A percentile compares a stretch with the other conserved stretches of the same genome.
Evolutionary conservation across 2,888 invertebrate species (phyloP).

Genomic region (Scaeva pyrastri): DNA sequence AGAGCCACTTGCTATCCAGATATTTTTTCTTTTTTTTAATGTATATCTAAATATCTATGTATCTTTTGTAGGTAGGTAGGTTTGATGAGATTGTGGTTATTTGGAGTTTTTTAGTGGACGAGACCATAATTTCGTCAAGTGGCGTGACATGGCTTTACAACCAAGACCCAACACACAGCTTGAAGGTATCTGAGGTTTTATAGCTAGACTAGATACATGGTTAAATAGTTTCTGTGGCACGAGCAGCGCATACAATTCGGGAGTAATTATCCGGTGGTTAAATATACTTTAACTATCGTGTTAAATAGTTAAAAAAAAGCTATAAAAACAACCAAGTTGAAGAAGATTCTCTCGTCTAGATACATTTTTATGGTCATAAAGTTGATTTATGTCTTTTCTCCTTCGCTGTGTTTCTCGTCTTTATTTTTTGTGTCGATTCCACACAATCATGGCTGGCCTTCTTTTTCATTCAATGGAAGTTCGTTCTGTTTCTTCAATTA

Average conservation of each 20-base stretch:
- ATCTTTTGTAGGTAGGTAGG: too few relatives aligned
- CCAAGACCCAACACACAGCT: conserved; percentile 5
- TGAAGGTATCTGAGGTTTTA: conserved; percentile 36
- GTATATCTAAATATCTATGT: too few relatives aligned
- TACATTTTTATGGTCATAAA: conserved; percentile 69
- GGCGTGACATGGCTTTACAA: conserved; percentile 52
- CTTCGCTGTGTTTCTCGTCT: background rate
- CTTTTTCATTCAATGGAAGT: conserved; percentile 39
- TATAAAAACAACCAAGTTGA: conserved; percentile 61
- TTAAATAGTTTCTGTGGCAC: conserved; percentile 62
- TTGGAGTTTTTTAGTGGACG: conserved; percentile 26
- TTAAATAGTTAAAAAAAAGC: conserved; percentile 76
- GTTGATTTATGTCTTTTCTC: conserved; percentile 68
- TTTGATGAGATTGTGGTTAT: background rate
- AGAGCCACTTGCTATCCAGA: background rate
- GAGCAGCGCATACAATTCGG: conserved; percentile 60
- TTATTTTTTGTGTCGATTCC: conserved; percentile 7
- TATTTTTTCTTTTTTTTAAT: conserved; percentile 11
- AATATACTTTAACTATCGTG: conserved; percentile 75
- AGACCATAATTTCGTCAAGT: conserved; percentile 42
- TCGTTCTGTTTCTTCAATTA: conserved; percentile 46
- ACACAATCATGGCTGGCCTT: conserved; percentile 20
- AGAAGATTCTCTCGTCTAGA: conserved; percentile 68
- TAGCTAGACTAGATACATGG: too few relatives aligned
- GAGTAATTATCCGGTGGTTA: conserved; percentile 75